phyloP scores from a whole-genome alignment of 2,113 vertebrate genomes.

The Pelecanoides urinatrix region DNA sequence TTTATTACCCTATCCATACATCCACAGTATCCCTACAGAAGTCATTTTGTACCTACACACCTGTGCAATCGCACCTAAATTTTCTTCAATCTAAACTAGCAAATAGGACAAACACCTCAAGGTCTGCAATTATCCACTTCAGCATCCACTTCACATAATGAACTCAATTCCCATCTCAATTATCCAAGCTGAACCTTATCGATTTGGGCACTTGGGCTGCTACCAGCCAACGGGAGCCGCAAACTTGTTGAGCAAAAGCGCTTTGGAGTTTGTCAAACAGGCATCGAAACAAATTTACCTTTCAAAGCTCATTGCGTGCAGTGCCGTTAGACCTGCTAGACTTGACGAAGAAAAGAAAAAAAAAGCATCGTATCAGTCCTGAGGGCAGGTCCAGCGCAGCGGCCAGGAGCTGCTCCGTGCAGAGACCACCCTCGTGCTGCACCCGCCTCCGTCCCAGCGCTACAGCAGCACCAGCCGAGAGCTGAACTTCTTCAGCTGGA shows the following conservation, averaged over 20 bases:
- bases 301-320: background rate
- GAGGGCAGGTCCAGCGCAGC: background rate
- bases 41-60: background rate
- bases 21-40: background rate
- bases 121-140: background rate
- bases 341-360: background rate
- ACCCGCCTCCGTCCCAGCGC: background rate
- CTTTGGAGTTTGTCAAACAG: background rate
- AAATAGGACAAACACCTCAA: background rate
- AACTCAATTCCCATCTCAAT: background rate
- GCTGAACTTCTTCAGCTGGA: background rate
- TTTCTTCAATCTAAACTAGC: background rate
- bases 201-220: background rate
- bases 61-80: background rate
- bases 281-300: background rate
- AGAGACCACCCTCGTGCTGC: background rate
- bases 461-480: background rate
- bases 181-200: background rate
- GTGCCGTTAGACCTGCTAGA: background rate
- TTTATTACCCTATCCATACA: background rate
- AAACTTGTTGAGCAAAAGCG: background rate
- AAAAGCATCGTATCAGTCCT: fast-evolving
- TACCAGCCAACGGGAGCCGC: background rate
- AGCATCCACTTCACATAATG: background rate
- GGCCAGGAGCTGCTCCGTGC: fast-evolving